Percentiles rank a stretch among this genome's conserved stretches.
Evolutionary conservation across 2,797 vertebrate species (phyloP).

Genomic region (Phalloptychus januarius): DNA sequence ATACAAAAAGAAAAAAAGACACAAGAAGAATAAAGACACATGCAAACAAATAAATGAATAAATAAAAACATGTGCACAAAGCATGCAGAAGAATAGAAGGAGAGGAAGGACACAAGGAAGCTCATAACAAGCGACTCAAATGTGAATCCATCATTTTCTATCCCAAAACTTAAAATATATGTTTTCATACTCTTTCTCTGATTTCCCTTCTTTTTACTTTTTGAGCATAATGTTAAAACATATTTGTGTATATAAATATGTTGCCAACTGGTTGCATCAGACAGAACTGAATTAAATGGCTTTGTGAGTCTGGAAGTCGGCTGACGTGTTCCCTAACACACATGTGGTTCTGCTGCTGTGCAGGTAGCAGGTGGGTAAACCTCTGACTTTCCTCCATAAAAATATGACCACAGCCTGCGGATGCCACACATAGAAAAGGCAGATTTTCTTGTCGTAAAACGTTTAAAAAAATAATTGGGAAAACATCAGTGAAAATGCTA

Average conservation of each 20-base stretch:
- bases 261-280: constrained; percentile 43
- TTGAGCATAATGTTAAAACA: neutral
- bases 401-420: constrained; percentile 30
- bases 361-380: constrained; percentile 40
- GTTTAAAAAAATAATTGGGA: constrained; percentile 17
- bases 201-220: neutral
- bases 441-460: constrained; percentile 2
- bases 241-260: constrained; percentile 17
- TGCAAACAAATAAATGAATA: neutral
- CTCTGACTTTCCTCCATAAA: constrained; percentile 49
- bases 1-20: neutral
- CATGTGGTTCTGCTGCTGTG: constrained; percentile 7
- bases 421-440: constrained; percentile 12
- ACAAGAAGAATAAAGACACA: neutral
- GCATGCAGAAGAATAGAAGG: neutral
- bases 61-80: neutral
- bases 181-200: neutral
- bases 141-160: neutral
- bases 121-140: neutral
- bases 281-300: constrained; percentile 11
- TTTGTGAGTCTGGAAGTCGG: constrained; percentile 33
- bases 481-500: constrained; percentile 12
- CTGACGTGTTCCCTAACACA: constrained; percentile 24
- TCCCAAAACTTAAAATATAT: neutral
- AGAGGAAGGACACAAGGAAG: neutral